Percentiles rank a stretch among this genome's conserved stretches.
Conservation (phyloP, 2,113 vertebrate species). For the Panthera uncia region DNA sequence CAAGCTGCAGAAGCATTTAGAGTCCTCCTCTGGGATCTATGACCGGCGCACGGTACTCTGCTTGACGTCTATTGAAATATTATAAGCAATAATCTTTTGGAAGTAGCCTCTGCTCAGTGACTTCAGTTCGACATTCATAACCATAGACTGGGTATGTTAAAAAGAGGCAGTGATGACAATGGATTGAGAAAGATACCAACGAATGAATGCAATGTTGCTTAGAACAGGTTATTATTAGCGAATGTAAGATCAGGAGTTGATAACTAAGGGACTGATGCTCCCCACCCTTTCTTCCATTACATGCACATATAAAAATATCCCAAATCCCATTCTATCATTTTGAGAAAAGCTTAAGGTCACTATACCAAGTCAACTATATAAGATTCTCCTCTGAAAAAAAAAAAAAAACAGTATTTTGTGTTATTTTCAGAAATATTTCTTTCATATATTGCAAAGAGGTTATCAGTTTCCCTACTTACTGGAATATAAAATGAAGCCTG, state of each 20-base stretch:
- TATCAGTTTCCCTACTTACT: background rate
- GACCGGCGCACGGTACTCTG: background rate
- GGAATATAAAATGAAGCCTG: background rate
- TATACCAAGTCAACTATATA: background rate
- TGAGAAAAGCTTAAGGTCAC: background rate
- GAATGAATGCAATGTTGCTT: background rate
- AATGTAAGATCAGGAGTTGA: background rate
- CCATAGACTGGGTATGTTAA: background rate
- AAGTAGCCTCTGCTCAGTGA: background rate
- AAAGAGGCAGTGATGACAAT: background rate
- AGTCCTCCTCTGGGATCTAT: background rate
- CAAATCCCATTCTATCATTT: background rate
- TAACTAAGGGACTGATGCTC: background rate
- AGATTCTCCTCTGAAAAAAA: background rate
- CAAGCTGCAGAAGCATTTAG: background rate
- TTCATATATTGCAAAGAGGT: background rate
- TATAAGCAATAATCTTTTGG: background rate
- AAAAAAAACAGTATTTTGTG: background rate
- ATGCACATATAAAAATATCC: background rate
- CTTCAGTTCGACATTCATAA: background rate
- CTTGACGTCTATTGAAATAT: background rate
- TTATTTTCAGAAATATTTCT: constrained; percentile 9
- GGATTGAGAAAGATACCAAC: background rate
- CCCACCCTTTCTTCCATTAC: background rate
- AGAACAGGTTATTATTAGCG: background rate